Evolutionary conservation across 1,140 invertebrate genomes (phyloP), one percentile per base, ranked within the genome.

Genomic region (Leptonema lineaticorne): DNA sequence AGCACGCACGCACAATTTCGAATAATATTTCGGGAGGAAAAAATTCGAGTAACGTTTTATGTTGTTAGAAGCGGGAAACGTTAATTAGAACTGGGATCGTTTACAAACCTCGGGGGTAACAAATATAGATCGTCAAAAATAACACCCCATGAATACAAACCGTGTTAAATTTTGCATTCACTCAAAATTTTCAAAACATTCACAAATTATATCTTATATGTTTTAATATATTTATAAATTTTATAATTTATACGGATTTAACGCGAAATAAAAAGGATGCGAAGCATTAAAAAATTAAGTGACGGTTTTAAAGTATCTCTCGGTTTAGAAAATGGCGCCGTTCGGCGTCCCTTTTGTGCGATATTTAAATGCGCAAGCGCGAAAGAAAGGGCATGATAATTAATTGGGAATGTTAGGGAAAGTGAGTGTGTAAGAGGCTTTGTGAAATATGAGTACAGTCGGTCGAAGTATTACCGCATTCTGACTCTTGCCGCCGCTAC

Each of bases 141-240:
- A 79, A 79, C 81, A 79, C 79, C 78, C 78, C 76, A 83, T 82
- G 80, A 82, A 83, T 83, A 82, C 81, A 83, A 83, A 83, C 81
- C 78, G 80, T 82, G 78, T 81, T 82, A 81, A 83, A 82, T 83
- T 83, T 80, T 41, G 37, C 16, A n/a, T n/a, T n/a, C n/a, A n/a
- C n/a, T n/a, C n/a, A n/a, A n/a, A n/a, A n/a, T n/a, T n/a, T n/a
- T n/a, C n/a, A n/a, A n/a, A n/a, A n/a, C n/a, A n/a, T n/a, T n/a
- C n/a, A n/a, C n/a, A n/a, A n/a, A n/a, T n/a, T n/a, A n/a, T n/a
- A n/a, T n/a, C n/a, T n/a, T n/a, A n/a, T n/a, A n/a, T n/a, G n/a
- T n/a, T n/a, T n/a, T n/a, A n/a, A n/a, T n/a, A n/a, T n/a, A n/a
- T n/a, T n/a, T n/a, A n/a, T n/a, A n/a, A n/a, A n/a, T n/a, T n/a